These are phyloP conservation scores for Pontoporia blainvillei DNA, from an alignment of 2,113 vertebrate species.

Conservation along the genomic window DNA sequence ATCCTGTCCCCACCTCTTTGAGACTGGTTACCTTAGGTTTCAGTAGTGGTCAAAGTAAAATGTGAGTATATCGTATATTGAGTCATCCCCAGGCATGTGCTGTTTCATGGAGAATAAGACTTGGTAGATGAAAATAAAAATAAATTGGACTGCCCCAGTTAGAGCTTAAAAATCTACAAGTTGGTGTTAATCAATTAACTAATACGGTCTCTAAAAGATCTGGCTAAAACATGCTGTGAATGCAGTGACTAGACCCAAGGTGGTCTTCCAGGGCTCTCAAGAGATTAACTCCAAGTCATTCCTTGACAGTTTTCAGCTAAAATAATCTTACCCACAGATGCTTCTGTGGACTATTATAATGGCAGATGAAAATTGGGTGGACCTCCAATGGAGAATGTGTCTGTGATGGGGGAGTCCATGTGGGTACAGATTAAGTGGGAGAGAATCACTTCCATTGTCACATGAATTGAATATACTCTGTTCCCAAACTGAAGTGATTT, in stretches of 20 bases:
- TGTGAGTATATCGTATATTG: neutral
- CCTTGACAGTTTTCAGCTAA: neutral
- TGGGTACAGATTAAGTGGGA: neutral
- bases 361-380: neutral
- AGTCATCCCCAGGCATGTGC: too few species aligned
- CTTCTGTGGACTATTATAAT: neutral
- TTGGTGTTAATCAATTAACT: neutral
- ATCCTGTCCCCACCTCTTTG: neutral
- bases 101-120: neutral
- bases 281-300: neutral
- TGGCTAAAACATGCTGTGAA: neutral
- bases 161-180: neutral
- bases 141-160: neutral
- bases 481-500: neutral
- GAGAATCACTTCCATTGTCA: neutral
- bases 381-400: neutral
- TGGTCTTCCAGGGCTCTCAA: neutral
- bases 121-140: neutral
- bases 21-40: neutral
- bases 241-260: neutral
- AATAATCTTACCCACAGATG: neutral
- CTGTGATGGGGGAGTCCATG: accelerated
- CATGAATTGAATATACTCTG: neutral
- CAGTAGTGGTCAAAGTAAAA: neutral
- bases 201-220: neutral